Conservation (phyloP, 2,888 invertebrate species). For the Amiota minor region DNA sequence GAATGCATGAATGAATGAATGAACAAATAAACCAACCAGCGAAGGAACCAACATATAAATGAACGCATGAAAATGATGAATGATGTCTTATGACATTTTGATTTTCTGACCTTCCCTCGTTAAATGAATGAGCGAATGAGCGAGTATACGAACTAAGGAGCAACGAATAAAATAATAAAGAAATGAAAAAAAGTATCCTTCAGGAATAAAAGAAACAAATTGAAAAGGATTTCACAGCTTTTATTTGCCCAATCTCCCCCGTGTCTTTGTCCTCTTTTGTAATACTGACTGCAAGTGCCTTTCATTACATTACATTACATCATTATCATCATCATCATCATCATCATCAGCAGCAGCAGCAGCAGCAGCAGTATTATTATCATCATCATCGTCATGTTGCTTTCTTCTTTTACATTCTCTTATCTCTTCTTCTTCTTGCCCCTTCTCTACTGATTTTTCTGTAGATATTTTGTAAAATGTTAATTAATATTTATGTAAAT, state of each 20-base stretch:
- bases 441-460: neutral
- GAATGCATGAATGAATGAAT: neutral
- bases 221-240: conserved; percentile 1
- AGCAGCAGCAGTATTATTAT: neutral
- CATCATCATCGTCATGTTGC: neutral
- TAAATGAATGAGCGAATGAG: neutral
- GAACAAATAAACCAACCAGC: neutral
- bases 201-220: neutral
- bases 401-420: too few relatives aligned
- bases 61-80: conserved; percentile 15
- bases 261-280: neutral
- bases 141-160: neutral
- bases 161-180: too few relatives aligned
- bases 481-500: conserved; percentile 13
- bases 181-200: too few relatives aligned
- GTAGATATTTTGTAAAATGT: neutral
- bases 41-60: neutral
- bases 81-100: conserved; percentile 24
- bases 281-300: neutral
- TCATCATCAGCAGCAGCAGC: neutral
- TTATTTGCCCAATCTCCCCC: neutral
- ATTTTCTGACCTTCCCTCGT: conserved; percentile 17
- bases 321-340: neutral
- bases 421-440: neutral
- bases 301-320: neutral